These are phyloP conservation scores for Margarornis squamiger DNA, from an alignment of 2,797 vertebrate species.

Conservation along the genomic window DNA sequence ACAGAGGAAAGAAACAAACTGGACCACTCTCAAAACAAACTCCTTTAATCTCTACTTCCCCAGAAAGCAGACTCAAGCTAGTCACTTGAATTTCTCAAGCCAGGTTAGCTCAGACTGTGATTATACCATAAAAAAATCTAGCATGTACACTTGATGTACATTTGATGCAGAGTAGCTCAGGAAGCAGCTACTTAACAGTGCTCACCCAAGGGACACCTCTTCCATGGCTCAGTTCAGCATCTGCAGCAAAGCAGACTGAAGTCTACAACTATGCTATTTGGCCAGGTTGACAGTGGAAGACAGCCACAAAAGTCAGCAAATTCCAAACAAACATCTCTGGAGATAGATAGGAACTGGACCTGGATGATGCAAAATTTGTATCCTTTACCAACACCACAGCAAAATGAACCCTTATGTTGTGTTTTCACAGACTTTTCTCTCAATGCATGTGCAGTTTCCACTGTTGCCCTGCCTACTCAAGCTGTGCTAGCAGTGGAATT, in stretches of 20 bases:
- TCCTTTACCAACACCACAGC: not conserved
- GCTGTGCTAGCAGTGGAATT: not conserved
- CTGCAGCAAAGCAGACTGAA: not conserved
- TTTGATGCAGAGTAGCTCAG: not conserved
- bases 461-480: not conserved
- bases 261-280: not conserved
- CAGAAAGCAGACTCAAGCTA: not conserved
- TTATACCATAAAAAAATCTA: not conserved
- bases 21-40: not conserved
- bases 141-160: not conserved
- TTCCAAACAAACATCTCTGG: not conserved
- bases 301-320: not conserved
- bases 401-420: not conserved
- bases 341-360: not conserved
- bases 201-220: not conserved
- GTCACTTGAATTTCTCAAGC: not conserved
- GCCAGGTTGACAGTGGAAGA: not conserved
- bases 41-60: not conserved
- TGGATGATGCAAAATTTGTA: not conserved
- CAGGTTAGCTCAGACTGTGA: not conserved
- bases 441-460: not conserved
- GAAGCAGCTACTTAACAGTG: not conserved
- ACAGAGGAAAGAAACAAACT: not conserved
- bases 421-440: not conserved
- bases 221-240: not conserved